Conservation (phyloP, 1,140 invertebrate species). For the Meloidogyne hapla region DNA sequence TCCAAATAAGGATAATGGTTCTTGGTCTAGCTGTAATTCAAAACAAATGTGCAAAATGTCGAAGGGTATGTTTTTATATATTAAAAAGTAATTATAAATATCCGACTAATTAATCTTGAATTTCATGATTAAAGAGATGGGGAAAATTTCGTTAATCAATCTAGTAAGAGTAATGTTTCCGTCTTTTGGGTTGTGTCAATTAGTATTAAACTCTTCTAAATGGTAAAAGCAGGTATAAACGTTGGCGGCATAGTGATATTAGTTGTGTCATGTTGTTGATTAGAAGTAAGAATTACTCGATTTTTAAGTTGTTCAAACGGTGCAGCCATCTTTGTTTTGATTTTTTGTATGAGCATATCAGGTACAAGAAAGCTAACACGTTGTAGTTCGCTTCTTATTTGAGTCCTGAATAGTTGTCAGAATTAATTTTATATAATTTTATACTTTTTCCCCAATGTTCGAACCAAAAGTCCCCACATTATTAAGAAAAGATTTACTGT, state of each 20-base stretch:
- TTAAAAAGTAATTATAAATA: no score
- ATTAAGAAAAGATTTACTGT: slow-evolving; percentile 35
- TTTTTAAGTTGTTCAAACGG: slow-evolving; percentile 45
- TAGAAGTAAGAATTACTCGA: slow-evolving; percentile 30
- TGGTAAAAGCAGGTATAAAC: neutral
- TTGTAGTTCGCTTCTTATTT: slow-evolving; percentile 35
- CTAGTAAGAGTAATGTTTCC: no score
- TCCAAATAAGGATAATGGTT: neutral
- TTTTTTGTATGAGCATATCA: slow-evolving; percentile 43
- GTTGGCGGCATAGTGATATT: neutral
- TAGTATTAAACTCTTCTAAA: neutral
- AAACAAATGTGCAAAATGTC: no score
- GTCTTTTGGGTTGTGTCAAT: neutral
- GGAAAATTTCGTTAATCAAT: no score
- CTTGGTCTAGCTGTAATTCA: neutral
- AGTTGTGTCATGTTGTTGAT: neutral
- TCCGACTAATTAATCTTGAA: neutral
- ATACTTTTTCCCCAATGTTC: no score
- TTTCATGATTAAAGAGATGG: neutral
- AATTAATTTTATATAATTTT: neutral
- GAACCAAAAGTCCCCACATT: no score
- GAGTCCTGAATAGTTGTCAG: slow-evolving; percentile 24
- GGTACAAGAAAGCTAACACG: slow-evolving; percentile 43
- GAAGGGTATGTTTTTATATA: no score
- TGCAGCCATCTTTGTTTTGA: slow-evolving; percentile 34